Evolutionary conservation across 1,140 invertebrate genomes (phyloP).

Genomic region (Diploscapter pachys): DNA sequence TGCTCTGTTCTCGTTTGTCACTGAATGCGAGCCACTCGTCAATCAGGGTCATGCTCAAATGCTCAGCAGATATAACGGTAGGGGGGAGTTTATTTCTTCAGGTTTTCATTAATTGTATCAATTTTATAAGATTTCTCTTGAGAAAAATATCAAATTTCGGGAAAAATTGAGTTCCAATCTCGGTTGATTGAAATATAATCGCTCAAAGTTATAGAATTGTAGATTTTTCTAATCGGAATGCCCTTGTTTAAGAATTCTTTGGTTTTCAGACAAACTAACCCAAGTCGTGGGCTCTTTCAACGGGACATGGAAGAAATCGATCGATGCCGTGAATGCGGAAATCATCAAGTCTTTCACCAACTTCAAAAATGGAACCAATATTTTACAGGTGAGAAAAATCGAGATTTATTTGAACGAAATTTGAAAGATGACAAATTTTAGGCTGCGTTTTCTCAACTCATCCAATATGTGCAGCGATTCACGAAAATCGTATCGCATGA

Average conservation of each 20-base stretch:
- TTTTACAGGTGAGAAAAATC: constrained; percentile 68
- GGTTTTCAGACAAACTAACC: constrained; percentile 69
- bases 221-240: too few relatives aligned
- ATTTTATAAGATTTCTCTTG: neutral
- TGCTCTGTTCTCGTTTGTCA: constrained; percentile 90
- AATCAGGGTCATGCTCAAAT: constrained; percentile 77
- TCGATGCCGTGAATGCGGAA: constrained; percentile 89
- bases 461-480: constrained; percentile 96
- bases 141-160: neutral
- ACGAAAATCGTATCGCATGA: constrained; percentile 84
- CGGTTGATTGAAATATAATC: too few relatives aligned
- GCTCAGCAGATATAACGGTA: constrained; percentile 76
- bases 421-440: constrained; percentile 62
- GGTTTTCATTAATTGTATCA: neutral
- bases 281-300: constrained; percentile 82
- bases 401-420: neutral
- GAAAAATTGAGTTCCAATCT: neutral
- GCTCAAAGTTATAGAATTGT: too few relatives aligned
- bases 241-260: neutral
- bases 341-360: constrained; percentile 92
- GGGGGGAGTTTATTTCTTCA: constrained; percentile 37
- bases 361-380: constrained; percentile 85
- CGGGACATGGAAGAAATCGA: constrained; percentile 84
- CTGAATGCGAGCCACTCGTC: constrained; percentile 82
- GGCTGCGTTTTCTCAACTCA: constrained; percentile 85